These are phyloP conservation scores for Eulemur rubriventer DNA, from an alignment of 2,797 vertebrate genomes.

Conservation along the genomic window DNA sequence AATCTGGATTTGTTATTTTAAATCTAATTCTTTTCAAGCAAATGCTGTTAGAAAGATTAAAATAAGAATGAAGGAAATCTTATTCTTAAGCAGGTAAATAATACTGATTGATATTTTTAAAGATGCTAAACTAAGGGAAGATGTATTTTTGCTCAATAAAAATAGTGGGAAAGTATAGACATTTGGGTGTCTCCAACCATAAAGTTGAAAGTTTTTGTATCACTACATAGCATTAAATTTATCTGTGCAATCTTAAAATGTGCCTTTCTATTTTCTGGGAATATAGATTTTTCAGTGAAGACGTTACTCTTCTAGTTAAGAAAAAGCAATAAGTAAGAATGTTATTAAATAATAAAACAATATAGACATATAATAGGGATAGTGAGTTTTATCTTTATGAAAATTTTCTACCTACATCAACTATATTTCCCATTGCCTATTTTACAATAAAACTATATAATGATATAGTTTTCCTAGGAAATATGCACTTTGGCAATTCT, in stretches of 20 bases:
- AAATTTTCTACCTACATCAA: background rate
- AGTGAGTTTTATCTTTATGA: background rate
- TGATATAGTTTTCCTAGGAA: background rate
- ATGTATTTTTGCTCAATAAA: background rate
- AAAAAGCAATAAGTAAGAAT: background rate
- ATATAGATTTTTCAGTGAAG: background rate
- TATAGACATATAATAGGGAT: background rate
- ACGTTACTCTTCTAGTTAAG: background rate
- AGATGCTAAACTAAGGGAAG: background rate
- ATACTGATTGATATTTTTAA: background rate
- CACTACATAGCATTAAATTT: background rate
- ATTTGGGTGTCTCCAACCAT: background rate
- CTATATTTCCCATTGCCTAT: background rate
- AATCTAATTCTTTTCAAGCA: conserved; percentile 20
- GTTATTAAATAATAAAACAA: background rate
- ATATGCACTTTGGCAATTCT: background rate
- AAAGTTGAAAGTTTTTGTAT: background rate
- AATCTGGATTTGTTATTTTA: conserved; percentile 38
- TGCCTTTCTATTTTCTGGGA: background rate
- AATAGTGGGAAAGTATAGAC: background rate
- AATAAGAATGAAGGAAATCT: background rate
- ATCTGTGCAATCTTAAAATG: background rate
- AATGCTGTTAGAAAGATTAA: background rate
- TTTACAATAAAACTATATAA: background rate
- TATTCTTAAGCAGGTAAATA: background rate